Evolutionary conservation across 2,113 vertebrate species (phyloP), one percentile per base, ranked within the genome.

Genomic region (Phainopepla nitens): DNA sequence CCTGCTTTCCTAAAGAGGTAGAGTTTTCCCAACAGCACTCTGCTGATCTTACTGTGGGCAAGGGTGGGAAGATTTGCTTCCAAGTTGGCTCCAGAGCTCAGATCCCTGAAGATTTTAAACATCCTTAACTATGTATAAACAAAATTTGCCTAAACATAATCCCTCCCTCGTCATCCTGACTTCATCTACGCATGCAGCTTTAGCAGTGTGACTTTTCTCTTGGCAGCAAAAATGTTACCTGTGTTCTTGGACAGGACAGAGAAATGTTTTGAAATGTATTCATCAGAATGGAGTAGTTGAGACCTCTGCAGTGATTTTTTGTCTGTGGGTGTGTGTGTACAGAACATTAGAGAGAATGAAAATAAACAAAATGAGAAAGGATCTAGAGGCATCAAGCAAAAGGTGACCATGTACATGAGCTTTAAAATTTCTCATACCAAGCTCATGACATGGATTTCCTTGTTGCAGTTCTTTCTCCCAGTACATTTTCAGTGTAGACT

Each of bases 101-200:
- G 18, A 75, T 92, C 61, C 72, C 39, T 73, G 54, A 82, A 62
- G 47, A 82, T 68, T 89, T 95, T 89, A 93, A 92, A 95, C 68
- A 82, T 70, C 66, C 51, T 20, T 87, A 80, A 72, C 45, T 61
- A 80, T 25, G 31, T 64, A 13, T 94, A 95, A 87, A 71, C 60
- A 83, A 83, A 93, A 81, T 75, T 73, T 88, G 18, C 72, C 82
- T 89, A 56, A 86, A 70, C 10, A 17, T 68, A 89, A 64, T 92
- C 39, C 33, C 20, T 89, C 39, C 39, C 60, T 81, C 8, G 4
- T 93, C 68, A 66, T 87, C 36, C 72, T 71, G 35, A 44, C 72
- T 92, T 89, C 60, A 61, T 88, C 57, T 89, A 45, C 2, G 7
- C 41, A 8, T 13, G 17, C 31, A 51, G 29, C 31, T 81, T 87